These are phyloP conservation scores for Beris chalybata DNA, from an alignment of 2,888 invertebrate species.

Conservation along the genomic window DNA sequence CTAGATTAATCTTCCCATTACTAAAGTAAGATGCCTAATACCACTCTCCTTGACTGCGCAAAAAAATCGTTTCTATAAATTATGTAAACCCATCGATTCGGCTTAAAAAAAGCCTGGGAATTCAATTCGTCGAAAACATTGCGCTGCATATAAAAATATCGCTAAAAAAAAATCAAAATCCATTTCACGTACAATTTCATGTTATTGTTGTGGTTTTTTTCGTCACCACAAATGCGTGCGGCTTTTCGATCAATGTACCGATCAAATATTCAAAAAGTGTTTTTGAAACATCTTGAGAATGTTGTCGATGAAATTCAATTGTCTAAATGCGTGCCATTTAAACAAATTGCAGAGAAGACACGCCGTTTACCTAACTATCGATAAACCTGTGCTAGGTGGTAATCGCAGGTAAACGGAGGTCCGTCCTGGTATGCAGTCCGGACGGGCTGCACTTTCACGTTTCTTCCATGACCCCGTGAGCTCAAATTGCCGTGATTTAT, in stretches of 20 bases:
- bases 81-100: too few relatives aligned
- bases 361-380: neutral
- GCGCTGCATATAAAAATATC: too few relatives aligned
- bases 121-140: too few relatives aligned
- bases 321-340: conserved; percentile 12
- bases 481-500: conserved; percentile 15
- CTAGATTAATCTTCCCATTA: too few relatives aligned
- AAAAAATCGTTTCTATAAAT: too few relatives aligned
- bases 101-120: too few relatives aligned
- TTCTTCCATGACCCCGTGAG: conserved; percentile 20
- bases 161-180: too few relatives aligned
- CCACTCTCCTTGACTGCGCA: too few relatives aligned
- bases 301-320: conserved; percentile 10
- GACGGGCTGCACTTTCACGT: conserved; percentile 23
- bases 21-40: too few relatives aligned
- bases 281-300: conserved; percentile 6
- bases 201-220: too few relatives aligned
- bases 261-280: conserved; percentile 27
- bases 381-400: neutral
- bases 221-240: too few relatives aligned
- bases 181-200: too few relatives aligned
- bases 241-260: neutral
- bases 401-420: neutral
- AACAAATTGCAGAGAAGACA: conserved; percentile 4
- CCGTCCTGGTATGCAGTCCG: neutral